Percentiles rank a stretch among this genome's conserved stretches.
Evolutionary conservation across 1,140 invertebrate genomes (phyloP).

Genomic region (Panulirus ornatus): DNA sequence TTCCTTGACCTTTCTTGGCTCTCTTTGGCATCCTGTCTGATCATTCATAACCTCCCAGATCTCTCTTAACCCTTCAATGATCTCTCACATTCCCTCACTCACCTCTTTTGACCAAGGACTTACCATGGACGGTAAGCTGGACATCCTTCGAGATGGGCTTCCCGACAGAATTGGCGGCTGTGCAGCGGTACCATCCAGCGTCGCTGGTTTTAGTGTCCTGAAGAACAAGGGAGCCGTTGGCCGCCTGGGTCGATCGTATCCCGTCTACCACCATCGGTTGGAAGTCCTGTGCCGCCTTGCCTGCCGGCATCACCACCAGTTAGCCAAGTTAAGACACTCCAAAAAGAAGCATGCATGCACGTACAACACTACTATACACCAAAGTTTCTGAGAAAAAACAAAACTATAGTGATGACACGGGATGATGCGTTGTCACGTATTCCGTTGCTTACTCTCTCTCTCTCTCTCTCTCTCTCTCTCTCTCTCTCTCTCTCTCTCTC

Average conservation of each 20-base stretch:
- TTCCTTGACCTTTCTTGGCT: too few relatives aligned
- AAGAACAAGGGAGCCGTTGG: constrained; percentile 78
- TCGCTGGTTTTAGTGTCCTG: constrained; percentile 76
- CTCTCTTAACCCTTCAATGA: not conserved
- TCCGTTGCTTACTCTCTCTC: too few relatives aligned
- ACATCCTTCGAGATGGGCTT: constrained; percentile 79
- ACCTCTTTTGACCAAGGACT: constrained; percentile 16
- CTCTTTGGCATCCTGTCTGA: too few relatives aligned
- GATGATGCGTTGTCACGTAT: too few relatives aligned
- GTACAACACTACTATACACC: too few relatives aligned
- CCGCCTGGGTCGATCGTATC: constrained; percentile 10
- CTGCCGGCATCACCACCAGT: not conserved
- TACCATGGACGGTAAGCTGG: constrained; percentile 79
- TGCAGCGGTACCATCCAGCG: constrained; percentile 80
- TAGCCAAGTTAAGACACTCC: too few relatives aligned
- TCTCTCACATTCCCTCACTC: not conserved
- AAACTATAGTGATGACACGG: too few relatives aligned
- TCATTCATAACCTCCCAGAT: not conserved
- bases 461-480: too few relatives aligned
- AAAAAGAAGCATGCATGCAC: too few relatives aligned
- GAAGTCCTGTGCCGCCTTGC: constrained; percentile 27
- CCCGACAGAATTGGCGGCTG: constrained; percentile 79
- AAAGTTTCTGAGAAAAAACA: too few relatives aligned
- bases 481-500: not conserved
- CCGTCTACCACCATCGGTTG: constrained; percentile 35